Conservation (phyloP, 1,140 invertebrate species). For the Babylonia areolata region DNA sequence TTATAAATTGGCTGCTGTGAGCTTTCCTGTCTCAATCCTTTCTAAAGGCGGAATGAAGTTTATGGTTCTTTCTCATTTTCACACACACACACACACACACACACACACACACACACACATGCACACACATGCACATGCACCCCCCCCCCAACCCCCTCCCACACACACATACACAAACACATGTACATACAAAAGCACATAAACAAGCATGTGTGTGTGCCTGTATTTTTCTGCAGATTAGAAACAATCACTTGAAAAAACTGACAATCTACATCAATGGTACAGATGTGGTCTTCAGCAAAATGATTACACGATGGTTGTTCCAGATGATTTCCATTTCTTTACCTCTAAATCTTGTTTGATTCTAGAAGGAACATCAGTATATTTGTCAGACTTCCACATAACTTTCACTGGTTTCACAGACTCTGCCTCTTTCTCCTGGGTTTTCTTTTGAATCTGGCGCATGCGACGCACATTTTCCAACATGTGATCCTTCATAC, state of each 20-base stretch:
- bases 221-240: neutral
- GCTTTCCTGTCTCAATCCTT: no score
- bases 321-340: neutral
- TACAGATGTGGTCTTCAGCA: neutral
- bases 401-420: constrained; percentile 73
- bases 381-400: constrained; percentile 76
- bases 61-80: no score
- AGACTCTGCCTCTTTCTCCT: constrained; percentile 64
- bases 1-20: no score
- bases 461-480: constrained; percentile 74
- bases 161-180: neutral
- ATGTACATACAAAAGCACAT: no score
- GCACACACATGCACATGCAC: neutral
- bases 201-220: no score
- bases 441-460: constrained; percentile 71
- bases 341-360: constrained; percentile 67
- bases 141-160: neutral
- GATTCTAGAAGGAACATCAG: constrained; percentile 70
- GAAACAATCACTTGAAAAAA: neutral
- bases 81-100: no score
- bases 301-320: no score
- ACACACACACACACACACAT: neutral
- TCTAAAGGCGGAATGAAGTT: no score
- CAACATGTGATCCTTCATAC: constrained; percentile 69
- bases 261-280: neutral